Conservation (phyloP, 2,113 vertebrate species). For the Atlantisia rogersi region DNA sequence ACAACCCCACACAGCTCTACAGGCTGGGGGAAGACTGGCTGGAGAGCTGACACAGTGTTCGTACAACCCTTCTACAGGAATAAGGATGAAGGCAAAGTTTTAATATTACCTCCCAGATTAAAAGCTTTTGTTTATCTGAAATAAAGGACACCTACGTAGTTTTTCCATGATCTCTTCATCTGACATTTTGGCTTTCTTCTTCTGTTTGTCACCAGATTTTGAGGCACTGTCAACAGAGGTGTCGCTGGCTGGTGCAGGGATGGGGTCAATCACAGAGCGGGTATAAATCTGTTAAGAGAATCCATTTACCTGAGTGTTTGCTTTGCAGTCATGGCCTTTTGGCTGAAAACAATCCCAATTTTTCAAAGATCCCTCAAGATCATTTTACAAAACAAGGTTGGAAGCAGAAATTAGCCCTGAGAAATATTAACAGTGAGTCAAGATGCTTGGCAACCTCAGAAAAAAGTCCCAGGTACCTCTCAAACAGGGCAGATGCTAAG, state of each 20-base stretch:
- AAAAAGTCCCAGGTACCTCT: background rate
- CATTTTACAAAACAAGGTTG: background rate
- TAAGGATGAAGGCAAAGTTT: background rate
- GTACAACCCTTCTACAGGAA: background rate
- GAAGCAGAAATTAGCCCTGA: background rate
- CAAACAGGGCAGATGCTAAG: background rate
- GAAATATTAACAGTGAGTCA: background rate
- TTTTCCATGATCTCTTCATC: slow-evolving; percentile 99
- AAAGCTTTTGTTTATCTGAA: background rate
- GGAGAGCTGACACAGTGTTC: background rate
- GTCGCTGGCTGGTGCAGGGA: slow-evolving; percentile 84
- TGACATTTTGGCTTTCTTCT: slow-evolving; percentile 97
- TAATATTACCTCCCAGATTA: background rate
- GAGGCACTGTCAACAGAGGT: slow-evolving; percentile 80
- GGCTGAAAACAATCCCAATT: background rate
- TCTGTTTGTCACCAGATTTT: slow-evolving; percentile 88
- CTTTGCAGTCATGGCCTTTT: background rate
- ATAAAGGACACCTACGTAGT: slow-evolving; percentile 83
- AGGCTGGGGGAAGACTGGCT: too few species aligned
- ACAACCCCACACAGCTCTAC: too few species aligned
- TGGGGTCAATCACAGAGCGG: slow-evolving; percentile 93
- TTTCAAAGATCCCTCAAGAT: background rate
- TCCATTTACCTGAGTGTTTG: background rate
- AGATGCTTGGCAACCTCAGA: background rate
- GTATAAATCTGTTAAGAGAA: slow-evolving; percentile 85